Evolutionary conservation across 1,140 invertebrate genomes (phyloP), one percentile per base, ranked within the genome.

Genomic region (Leptinotarsa lineolata): DNA sequence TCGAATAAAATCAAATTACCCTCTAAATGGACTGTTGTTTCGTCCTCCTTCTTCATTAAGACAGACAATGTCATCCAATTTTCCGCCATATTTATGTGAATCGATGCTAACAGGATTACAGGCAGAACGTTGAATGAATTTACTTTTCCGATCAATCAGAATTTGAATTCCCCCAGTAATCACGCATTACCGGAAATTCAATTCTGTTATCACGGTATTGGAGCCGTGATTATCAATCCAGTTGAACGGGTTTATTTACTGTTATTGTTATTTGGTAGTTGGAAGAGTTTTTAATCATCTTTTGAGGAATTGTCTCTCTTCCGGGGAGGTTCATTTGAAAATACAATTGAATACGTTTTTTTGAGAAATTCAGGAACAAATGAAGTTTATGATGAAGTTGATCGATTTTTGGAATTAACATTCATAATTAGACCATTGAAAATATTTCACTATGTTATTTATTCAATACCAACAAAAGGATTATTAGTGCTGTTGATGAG

Each of bases 131-230:
- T 39, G 75, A 74, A 74, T 76, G 70, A 76, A 76, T 76, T 76
- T 74, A 76, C 75, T 76, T 76, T 76, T 76, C 75, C 75, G 75
- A 76, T 76, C 72, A 76, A 74, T 76, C 75, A 72, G 70, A 59
- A 70, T 71, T 74, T 74, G 75, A 74, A 76, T 76, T 74, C 70
- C 69, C 44, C 69, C 48, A 58, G 72, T 74, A 76, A 76, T 76
- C 74, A 76, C 65, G 59, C 71, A 74, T 74, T 71, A 76, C 71
- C 61, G 63, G 60, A 72, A 74, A 74, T 74, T 74, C 61, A 66
- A 76, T 76, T 76, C 73, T 65, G 60, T 65, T 76, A 74, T 63
- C 61, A 21, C 61, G 13, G 61, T 63, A 30, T 20, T 45, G 22
- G 45, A 60, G 58, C 61, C 13, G 6, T 63, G 61, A 63, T 63